Evolutionary conservation across 2,888 invertebrate species (phyloP).

Genomic region (Sarcophaga subvicina): DNA sequence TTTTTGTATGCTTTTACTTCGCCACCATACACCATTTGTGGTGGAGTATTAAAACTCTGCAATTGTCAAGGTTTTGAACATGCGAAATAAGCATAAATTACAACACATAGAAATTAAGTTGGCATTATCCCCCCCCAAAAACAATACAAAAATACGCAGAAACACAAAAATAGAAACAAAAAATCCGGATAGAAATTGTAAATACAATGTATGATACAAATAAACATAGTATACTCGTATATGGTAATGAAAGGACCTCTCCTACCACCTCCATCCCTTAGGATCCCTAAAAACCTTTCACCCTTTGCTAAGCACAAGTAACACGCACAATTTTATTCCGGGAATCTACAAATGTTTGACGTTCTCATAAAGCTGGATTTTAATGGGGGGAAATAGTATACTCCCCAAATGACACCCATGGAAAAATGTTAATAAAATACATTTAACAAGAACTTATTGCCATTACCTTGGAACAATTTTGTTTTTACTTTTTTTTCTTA

Average conservation of each 20-base stretch:
- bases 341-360: not conserved
- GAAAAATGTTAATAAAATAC: too few species aligned
- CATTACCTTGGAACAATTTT: too few species aligned
- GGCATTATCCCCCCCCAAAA: slow-evolving; percentile 53
- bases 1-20: too few species aligned
- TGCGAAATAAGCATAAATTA: slow-evolving; percentile 79
- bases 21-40: not conserved
- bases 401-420: too few species aligned
- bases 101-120: slow-evolving; percentile 71
- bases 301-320: not conserved
- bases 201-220: too few species aligned
- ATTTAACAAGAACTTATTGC: too few species aligned
- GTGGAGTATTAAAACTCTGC: slow-evolving; percentile 74
- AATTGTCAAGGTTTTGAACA: slow-evolving; percentile 76
- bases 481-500: too few species aligned
- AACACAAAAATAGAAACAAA: too few species aligned
- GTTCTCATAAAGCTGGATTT: not conserved
- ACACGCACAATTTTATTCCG: not conserved
- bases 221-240: too few species aligned
- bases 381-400: too few species aligned
- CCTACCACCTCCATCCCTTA: not conserved
- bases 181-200: too few species aligned
- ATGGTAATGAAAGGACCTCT: not conserved
- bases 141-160: not conserved
- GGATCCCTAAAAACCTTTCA: not conserved